Conservation (phyloP, 2,888 invertebrate species). For the Polylopha cassiicola region DNA sequence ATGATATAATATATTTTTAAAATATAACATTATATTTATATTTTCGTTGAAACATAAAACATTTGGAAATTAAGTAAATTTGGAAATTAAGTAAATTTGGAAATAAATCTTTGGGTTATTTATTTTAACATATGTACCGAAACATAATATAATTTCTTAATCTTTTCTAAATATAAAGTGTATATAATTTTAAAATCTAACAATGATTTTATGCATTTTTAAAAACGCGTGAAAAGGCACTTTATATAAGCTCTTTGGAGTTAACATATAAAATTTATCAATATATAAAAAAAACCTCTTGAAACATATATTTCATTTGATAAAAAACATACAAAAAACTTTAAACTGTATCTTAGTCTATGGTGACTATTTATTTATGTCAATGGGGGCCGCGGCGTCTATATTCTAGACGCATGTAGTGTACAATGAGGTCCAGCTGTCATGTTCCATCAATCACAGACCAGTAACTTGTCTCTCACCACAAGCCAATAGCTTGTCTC, state of each 20-base stretch:
- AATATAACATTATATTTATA: conserved; percentile 20
- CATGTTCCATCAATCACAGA: no score
- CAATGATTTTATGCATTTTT: conserved; percentile 5
- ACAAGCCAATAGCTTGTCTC: no score
- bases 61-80: conserved; percentile 17
- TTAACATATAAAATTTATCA: conserved; percentile 1
- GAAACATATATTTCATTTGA: no score
- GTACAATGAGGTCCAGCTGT: no score
- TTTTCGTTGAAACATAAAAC: conserved; percentile 20
- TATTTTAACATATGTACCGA: conserved; percentile 18
- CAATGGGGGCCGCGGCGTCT: no score
- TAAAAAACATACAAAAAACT: no score
- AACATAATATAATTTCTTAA: conserved; percentile 13
- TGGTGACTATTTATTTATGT: no score
- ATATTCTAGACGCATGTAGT: no score
- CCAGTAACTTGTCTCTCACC: no score
- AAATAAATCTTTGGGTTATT: conserved; percentile 34
- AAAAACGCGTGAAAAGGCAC: conserved; percentile 16
- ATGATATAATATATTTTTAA: conserved; percentile 21
- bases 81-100: conserved; percentile 25
- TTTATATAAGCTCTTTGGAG: conserved; percentile 13
- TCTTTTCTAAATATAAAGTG: conserved; percentile 7
- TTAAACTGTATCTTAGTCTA: no score
- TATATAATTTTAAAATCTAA: conserved; percentile 7
- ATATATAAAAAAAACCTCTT: no score